Conservation (phyloP, 2,113 vertebrate species). For the Chrysemys picta region DNA sequence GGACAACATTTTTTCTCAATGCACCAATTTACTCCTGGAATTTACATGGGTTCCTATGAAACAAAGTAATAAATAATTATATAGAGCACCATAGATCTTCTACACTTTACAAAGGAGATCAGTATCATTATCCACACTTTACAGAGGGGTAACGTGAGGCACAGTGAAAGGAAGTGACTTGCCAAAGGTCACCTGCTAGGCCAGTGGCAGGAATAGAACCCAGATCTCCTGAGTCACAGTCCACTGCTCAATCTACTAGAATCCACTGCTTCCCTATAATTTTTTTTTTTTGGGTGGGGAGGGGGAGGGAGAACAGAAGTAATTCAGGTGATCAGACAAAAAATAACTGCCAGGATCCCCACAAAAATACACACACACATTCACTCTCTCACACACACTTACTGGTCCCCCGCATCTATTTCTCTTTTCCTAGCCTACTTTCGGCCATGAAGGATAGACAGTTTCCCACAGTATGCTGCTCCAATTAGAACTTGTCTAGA, state of each 20-base stretch:
- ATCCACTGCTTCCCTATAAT: not conserved
- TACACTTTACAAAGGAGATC: not conserved
- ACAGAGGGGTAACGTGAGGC: not conserved
- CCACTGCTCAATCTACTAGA: not conserved
- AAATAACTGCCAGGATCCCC: not conserved
- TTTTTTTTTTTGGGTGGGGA: not conserved
- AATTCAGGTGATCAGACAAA: not conserved
- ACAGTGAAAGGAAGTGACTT: not conserved
- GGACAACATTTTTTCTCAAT: accelerated
- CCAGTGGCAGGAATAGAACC: not conserved
- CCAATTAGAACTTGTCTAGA: not conserved
- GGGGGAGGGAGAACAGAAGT: not conserved
- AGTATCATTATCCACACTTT: not conserved
- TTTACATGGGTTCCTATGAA: not conserved
- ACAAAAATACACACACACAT: too few species aligned
- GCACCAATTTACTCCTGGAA: not conserved
- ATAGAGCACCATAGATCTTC: not conserved
- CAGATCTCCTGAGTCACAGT: not conserved
- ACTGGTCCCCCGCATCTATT: not conserved
- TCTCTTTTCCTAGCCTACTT: not conserved
- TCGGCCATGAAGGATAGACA: not conserved
- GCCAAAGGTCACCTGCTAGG: not conserved
- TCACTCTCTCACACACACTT: too few species aligned
- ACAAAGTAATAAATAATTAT: not conserved
- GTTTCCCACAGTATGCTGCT: not conserved